Base-by-base conservation (phyloP, 2,888 invertebrate genomes). In the Epinotia demarniana region DNA sequence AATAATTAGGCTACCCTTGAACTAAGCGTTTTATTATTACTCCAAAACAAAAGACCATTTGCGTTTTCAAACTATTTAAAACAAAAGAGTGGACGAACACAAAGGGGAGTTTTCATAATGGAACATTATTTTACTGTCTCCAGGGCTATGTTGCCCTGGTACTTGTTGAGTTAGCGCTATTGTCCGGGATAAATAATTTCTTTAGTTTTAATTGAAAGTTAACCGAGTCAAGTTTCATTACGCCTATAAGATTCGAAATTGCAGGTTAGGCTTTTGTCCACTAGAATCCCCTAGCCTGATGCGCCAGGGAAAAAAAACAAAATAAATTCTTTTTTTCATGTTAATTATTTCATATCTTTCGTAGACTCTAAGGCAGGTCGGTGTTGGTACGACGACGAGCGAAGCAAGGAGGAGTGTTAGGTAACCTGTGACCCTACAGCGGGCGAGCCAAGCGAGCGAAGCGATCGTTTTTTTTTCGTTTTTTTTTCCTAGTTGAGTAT, bases 11-110 rank as follows among this genome's bases (percentile, higher is more conserved):
- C 72, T 68, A 72, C 67, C 75, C 68, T 69, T 19, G 77, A 81
- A 81, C 79, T 80, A 79, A 81, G 62, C 72, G 76, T 77, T 79
- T 77, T 78, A 75, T 79, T 80, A 78, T 78, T 79, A 78, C 76
- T 71, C 9, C 43, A 55, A 72, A 57, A 55, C 39, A 55, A 75
- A 74, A 75, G 68, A 64, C 60, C 46, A 75, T 75, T 75, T 75
- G 60, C 71, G 60, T 66, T 69, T 39, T 71, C 27, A 71, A 75
- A 75, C 75, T 75, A 75, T 71, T 75, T 57, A 46, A 61, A 75
- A 75, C 75, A 75, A 75, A 71, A 75, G 75, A 66, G 46, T 71
- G 18, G 57, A 13, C 53, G 49, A 46, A 67, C 43, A 71, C 75
- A 75, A 66, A 71, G 53, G 60, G 55, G 73, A 58, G 39, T 53